Base-by-base conservation (phyloP, 2,888 invertebrate genomes). In the Cartodere bifasciata region DNA sequence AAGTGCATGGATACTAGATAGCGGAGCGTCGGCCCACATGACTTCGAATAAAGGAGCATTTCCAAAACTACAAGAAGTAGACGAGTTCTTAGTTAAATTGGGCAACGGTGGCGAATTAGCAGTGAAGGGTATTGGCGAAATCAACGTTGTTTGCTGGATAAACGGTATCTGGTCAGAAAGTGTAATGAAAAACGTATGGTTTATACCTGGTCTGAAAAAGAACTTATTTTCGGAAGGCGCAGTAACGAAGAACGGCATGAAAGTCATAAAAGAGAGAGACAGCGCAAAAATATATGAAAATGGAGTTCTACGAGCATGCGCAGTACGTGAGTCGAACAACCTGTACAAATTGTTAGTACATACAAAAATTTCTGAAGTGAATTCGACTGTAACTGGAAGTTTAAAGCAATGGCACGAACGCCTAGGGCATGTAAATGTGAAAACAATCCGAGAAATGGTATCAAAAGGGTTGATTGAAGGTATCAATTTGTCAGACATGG, bases 1-100 rank as follows among this genome's bases (percentile, higher is more conserved):
- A n/a, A n/a, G n/a, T n/a, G n/a, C n/a, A n/a, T 39, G 38, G 38
- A 34, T 33, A 13, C 32, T 35, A 31, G 39, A 36, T 12, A 39
- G 41, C 28, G 38, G 41, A 11, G 36, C 39, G 13, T 35, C 35
- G 16, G 34, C 32, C 22, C 38, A 37, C 27, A 41, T 41, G 39
- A 31, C 34, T 16, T 28, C 32, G 28, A 27, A 24, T 7, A 29
- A 22, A 13, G 26, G 38, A 24, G 38, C 23, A 17, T 17, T 17
- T 9, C 9, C 20, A 7, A 17, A 6, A 17, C 9, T 17, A 6
- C 6, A 15, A n/a, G 3, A 26, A 26, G 15, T 15, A 16, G 4
- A 13, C 3, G 15, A 15, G 16, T 11, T 7, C 9, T 10, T 16
- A 10, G 25, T 24, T n/a, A 9, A 12, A 4, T 6, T 24, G 9